Evolutionary conservation across 2,113 vertebrate species (phyloP).

Genomic region (Dolichallabes microphthalmus): DNA sequence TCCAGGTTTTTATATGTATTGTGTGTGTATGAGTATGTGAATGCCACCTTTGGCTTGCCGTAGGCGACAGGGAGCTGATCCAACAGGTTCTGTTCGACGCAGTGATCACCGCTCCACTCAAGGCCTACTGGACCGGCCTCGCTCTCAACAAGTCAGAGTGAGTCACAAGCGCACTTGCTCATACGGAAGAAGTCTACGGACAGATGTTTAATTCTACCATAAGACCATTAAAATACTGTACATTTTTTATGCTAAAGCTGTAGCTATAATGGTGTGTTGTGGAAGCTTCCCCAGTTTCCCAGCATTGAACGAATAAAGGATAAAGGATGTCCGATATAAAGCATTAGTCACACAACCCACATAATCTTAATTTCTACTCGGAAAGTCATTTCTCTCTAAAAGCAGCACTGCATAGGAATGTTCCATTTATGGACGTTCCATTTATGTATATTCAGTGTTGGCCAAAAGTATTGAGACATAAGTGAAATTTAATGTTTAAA

Average conservation of each 20-base stretch:
- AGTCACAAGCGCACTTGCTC: constrained; percentile 57
- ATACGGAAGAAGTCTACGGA: not conserved
- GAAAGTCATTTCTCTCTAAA: not conserved
- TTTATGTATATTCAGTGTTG: too few relatives aligned
- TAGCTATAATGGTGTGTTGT: not conserved
- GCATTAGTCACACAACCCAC: not conserved
- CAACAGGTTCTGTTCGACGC: constrained; percentile 97
- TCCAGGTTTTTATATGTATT: not conserved
- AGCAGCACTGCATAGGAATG: not conserved
- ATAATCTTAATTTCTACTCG: not conserved
- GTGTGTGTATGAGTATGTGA: constrained; percentile 35
- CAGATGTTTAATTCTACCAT: not conserved
- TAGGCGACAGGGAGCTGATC: constrained; percentile 96
- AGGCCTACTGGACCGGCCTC: constrained; percentile 95
- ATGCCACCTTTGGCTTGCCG: constrained; percentile 43
- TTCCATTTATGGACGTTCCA: too few relatives aligned
- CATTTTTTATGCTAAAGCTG: not conserved
- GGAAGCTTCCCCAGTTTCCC: not conserved
- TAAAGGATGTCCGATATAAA: not conserved
- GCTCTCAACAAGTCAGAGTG: constrained; percentile 98
- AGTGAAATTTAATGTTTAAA: too few relatives aligned
- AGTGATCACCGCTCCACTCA: constrained; percentile 92
- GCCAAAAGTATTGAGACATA: too few relatives aligned
- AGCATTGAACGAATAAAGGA: not conserved
- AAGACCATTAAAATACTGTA: not conserved